phyloP scores from a whole-genome alignment of 2,797 vertebrate species.

The Morelia viridis region DNA sequence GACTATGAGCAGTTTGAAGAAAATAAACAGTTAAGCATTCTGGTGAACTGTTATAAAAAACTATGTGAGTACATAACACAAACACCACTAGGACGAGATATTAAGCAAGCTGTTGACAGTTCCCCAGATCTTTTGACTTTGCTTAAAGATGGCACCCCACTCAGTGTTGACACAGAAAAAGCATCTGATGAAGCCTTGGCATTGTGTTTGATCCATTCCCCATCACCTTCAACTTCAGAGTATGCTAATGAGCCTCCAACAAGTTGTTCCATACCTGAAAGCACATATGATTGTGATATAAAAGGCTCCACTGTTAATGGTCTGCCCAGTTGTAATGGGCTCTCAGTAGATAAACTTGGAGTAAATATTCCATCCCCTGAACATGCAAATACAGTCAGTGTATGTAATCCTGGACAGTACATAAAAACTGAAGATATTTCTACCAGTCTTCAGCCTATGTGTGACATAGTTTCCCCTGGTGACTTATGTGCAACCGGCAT shows the following conservation, averaged over 20 bases:
- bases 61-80: slow-evolving; percentile 94
- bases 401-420: slow-evolving; percentile 76
- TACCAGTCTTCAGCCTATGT: slow-evolving; percentile 82
- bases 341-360: slow-evolving; percentile 81
- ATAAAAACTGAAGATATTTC: slow-evolving; percentile 85
- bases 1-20: slow-evolving; percentile 98
- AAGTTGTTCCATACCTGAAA: slow-evolving; percentile 74
- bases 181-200: slow-evolving; percentile 75
- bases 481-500: slow-evolving; percentile 86
- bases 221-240: slow-evolving; percentile 82
- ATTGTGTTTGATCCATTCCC: slow-evolving; percentile 80
- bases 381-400: slow-evolving; percentile 74
- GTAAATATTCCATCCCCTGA: slow-evolving; percentile 83
- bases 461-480: slow-evolving; percentile 79
- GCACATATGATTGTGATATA: slow-evolving; percentile 73
- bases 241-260: slow-evolving; percentile 74
- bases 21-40: slow-evolving; percentile 92
- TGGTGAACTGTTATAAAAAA: slow-evolving; percentile 97
- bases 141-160: slow-evolving; percentile 88
- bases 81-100: slow-evolving; percentile 89
- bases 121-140: slow-evolving; percentile 91
- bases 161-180: slow-evolving; percentile 81
- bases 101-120: slow-evolving; percentile 88
- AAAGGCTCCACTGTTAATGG: slow-evolving; percentile 84
- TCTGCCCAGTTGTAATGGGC: slow-evolving; percentile 90